Evolutionary conservation across 2,888 invertebrate species (phyloP), one percentile per base, ranked within the genome.

Genomic region (Meloe dianella): DNA sequence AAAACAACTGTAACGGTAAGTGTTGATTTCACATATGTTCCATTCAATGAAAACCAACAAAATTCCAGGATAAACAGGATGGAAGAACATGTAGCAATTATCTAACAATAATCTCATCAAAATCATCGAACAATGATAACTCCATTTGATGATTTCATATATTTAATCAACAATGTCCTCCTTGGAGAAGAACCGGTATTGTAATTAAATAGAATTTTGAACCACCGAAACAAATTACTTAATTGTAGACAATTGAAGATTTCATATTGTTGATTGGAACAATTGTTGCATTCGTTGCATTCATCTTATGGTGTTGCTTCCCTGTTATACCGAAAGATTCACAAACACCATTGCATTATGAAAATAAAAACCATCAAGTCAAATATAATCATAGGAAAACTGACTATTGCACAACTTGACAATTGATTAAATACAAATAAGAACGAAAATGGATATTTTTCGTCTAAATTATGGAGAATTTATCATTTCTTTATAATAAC

Each of bases 221-320:
- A n/a, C n/a, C n/a, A n/a, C n/a, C n/a, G n/a, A n/a, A n/a, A n/a
- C n/a, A n/a, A 27, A 27, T 27, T 2, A 29, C 35, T 27, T 14
- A 9, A 47, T 74, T 77, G 73, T 80, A 89, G 89, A 87, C 88
- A 17, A 85, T 89, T 61, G 89, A 89, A 82, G 89, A 89, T 79
- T 87, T 88, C 72, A 88, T 89, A 70, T 79, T 89, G 60, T 82
- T 89, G 56, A 84, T 89, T 73, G 89, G 89, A 32, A 89, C 89
- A 32, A 76, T 88, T 72, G 89, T 89, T 66, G 89, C 89, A 59
- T 89, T 89, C 77, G 85, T 89, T 68, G 89, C 89, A 29, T 89
- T 89, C 77, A 85, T 89, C 66, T 80, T 89, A 30, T 89, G 89
- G 89, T 89, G 89, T 78, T 89, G 89, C 78, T 89, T 89, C 79